Conservation (phyloP, 2,888 invertebrate genomes). For the Uropetala carovei region DNA sequence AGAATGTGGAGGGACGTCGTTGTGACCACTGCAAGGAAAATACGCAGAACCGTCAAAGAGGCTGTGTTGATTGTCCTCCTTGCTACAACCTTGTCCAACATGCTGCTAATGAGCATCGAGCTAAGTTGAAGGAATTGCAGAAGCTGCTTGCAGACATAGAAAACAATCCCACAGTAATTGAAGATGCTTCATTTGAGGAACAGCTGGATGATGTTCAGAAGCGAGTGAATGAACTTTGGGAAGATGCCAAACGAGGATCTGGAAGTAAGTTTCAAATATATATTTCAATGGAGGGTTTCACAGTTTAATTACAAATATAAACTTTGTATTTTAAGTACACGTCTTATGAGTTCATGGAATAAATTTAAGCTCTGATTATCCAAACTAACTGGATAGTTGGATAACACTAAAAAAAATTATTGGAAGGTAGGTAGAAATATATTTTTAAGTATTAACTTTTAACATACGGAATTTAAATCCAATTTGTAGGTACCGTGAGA, state of each 20-base stretch:
- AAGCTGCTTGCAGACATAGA: conserved; percentile 90
- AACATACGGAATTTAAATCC: too few relatives aligned
- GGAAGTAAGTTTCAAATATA: conserved; percentile 74
- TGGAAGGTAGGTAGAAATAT: too few relatives aligned
- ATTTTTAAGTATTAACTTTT: too few relatives aligned
- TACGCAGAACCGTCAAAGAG: conserved; percentile 92
- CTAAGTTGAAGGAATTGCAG: conserved; percentile 85
- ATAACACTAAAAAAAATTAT: too few relatives aligned
- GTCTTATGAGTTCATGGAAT: neutral
- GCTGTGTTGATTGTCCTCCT: conserved; percentile 93
- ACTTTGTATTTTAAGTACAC: neutral
- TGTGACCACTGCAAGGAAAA: conserved; percentile 99
- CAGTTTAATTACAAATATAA: neutral
- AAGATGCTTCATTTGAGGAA: conserved; percentile 92
- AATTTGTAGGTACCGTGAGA: too few relatives aligned
- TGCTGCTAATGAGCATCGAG: conserved; percentile 86
- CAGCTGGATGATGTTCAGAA: conserved; percentile 86
- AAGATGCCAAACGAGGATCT: conserved; percentile 84
- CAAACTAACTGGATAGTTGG: neutral
- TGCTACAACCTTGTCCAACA: conserved; percentile 97
- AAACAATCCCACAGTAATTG: conserved; percentile 93
- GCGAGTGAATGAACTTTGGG: conserved; percentile 85
- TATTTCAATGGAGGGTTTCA: neutral
- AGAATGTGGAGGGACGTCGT: conserved; percentile 93
- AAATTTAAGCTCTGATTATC: neutral